A percentile compares a stretch with the other conserved stretches of the same genome.
Evolutionary conservation across 2,113 vertebrate species (phyloP).

Genomic region (Chionomys nivalis): DNA sequence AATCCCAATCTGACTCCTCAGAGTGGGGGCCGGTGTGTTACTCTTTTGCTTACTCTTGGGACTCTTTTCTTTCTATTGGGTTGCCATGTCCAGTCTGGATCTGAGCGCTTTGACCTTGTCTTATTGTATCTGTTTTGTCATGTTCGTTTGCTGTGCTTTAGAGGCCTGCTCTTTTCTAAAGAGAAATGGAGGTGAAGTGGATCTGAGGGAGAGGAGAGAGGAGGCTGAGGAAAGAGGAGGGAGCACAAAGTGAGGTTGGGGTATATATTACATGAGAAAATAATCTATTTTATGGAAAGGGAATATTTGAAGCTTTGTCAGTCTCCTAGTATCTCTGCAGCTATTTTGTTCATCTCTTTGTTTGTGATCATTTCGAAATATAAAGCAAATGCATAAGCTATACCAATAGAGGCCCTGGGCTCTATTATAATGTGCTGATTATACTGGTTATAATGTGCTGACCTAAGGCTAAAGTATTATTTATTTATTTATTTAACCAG

Average conservation of each 20-base stretch:
- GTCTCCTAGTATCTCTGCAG: background rate
- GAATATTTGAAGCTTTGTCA: background rate
- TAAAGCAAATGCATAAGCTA: background rate
- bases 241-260: background rate
- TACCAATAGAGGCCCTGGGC: background rate
- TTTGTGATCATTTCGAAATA: background rate
- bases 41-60: background rate
- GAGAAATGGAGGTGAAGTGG: background rate
- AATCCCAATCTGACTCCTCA: no score
- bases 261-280: background rate
- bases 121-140: background rate
- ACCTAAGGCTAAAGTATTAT: background rate
- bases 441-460: background rate
- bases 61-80: background rate
- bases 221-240: no score
- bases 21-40: background rate
- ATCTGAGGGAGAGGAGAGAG: background rate
- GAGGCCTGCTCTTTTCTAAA: background rate
- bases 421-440: background rate
- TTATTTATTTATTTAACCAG: background rate
- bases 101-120: background rate
- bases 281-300: background rate
- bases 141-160: background rate
- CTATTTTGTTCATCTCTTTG: background rate
- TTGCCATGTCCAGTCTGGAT: background rate